Percentiles rank a stretch among this genome's conserved stretches.
Conservation (phyloP, 1,140 invertebrate genomes). For the Musca domestica region DNA sequence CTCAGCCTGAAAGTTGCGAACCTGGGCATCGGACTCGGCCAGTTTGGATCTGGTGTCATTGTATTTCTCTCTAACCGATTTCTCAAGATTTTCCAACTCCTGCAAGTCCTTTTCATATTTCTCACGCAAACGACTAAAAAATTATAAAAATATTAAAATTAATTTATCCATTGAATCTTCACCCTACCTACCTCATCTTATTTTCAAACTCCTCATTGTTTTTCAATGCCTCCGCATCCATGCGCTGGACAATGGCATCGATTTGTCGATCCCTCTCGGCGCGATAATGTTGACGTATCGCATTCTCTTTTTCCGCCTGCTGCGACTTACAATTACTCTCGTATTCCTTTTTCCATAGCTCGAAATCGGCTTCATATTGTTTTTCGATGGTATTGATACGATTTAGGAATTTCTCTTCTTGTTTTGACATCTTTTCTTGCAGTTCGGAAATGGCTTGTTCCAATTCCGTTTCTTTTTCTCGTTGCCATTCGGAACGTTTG, state of each 20-base stretch:
- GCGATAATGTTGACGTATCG: slow-evolving; percentile 61
- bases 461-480: slow-evolving; percentile 47
- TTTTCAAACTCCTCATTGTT: slow-evolving; percentile 58
- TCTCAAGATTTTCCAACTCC: slow-evolving; percentile 63
- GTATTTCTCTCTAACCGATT: slow-evolving; percentile 55
- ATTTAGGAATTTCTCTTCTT: slow-evolving; percentile 48
- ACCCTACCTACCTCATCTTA: slow-evolving; percentile 57
- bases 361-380: slow-evolving; percentile 58
- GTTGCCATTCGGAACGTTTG: slow-evolving; percentile 38
- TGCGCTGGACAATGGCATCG: slow-evolving; percentile 62
- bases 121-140: slow-evolving; percentile 65
- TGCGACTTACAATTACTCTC: slow-evolving; percentile 59
- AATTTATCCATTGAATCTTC: neutral
- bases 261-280: slow-evolving; percentile 66
- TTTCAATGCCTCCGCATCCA: slow-evolving; percentile 62
- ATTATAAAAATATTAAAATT: slow-evolving; percentile 8
- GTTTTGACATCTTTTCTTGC: slow-evolving; percentile 55
- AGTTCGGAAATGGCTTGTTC: slow-evolving; percentile 55
- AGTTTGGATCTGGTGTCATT: slow-evolving; percentile 59
- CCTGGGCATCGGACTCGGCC: slow-evolving; percentile 59
- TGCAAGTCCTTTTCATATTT: slow-evolving; percentile 70
- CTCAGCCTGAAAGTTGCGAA: slow-evolving; percentile 56
- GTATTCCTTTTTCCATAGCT: slow-evolving; percentile 60
- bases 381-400: slow-evolving; percentile 58
- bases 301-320: slow-evolving; percentile 60